Percentiles rank a stretch among this genome's conserved stretches.
phyloP scores from a whole-genome alignment of 2,113 vertebrate genomes.

The Propithecus coquereli region DNA sequence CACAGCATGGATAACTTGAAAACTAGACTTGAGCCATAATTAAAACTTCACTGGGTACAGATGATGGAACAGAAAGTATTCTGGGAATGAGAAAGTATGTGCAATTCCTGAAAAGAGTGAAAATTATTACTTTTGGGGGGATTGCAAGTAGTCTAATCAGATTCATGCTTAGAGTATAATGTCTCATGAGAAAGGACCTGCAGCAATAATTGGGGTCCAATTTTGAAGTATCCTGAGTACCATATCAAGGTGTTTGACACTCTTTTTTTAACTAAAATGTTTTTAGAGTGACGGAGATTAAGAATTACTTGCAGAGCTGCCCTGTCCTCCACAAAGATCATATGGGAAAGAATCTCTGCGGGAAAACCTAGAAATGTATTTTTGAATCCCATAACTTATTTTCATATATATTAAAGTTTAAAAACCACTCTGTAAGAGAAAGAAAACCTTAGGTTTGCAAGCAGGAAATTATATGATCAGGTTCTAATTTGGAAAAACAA shows the following conservation, averaged over 20 bases:
- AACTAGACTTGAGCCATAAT: neutral
- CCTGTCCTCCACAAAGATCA: neutral
- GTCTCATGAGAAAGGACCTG: neutral
- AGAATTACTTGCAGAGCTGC: neutral
- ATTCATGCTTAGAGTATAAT: neutral
- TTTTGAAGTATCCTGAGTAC: neutral
- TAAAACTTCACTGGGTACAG: neutral
- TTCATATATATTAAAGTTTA: neutral
- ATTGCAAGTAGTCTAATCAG: neutral
- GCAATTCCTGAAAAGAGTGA: neutral
- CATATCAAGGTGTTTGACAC: neutral
- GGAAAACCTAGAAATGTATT: neutral
- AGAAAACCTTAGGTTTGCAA: neutral
- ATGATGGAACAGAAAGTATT: neutral
- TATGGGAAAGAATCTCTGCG: neutral
- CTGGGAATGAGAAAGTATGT: neutral
- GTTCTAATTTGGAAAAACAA: neutral
- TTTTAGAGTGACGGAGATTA: neutral
- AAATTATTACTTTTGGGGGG: neutral
- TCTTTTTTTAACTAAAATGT: neutral
- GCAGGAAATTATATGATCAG: neutral
- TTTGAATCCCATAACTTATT: neutral
- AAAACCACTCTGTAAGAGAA: neutral
- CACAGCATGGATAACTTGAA: neutral
- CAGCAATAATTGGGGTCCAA: neutral